Conservation (phyloP, 2,888 invertebrate species). For the Drosophila hamatofila region DNA sequence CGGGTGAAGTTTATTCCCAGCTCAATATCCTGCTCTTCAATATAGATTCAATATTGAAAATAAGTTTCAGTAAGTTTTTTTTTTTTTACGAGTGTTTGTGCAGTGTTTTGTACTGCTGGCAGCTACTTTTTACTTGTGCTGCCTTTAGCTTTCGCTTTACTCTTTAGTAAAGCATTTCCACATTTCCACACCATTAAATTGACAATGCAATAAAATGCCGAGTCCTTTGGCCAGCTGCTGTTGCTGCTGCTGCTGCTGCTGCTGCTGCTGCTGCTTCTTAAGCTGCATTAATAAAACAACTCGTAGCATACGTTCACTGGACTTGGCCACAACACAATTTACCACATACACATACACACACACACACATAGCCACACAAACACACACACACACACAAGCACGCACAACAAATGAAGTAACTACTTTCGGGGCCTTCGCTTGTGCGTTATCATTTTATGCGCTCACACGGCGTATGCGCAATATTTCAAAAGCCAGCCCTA, state of each 20-base stretch:
- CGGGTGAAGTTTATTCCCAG: no score
- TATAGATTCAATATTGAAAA: no score
- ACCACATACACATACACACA: neutral
- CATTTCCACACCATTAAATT: constrained; percentile 82
- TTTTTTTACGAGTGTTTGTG: constrained; percentile 8
- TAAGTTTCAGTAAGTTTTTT: neutral
- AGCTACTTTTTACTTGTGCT: constrained; percentile 40
- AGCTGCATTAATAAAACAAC: constrained; percentile 68
- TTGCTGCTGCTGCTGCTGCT: constrained; percentile 18
- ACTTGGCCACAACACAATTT: constrained; percentile 22
- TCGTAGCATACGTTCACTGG: constrained; percentile 26
- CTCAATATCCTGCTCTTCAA: neutral
- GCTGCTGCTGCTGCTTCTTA: constrained; percentile 6
- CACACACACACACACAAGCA: neutral
- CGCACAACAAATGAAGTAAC: constrained; percentile 28
- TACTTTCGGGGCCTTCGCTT: neutral
- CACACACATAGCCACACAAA: no score
- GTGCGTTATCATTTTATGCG: constrained; percentile 17
- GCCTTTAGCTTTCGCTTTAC: constrained; percentile 29
- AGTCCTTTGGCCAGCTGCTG: constrained; percentile 60
- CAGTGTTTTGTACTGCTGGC: constrained; percentile 18
- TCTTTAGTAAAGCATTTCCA: constrained; percentile 59
- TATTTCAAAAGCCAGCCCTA: constrained; percentile 24
- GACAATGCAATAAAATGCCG: constrained; percentile 79
- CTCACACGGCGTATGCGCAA: constrained; percentile 36